A percentile compares a stretch with the other conserved stretches of the same genome.
These are phyloP conservation scores for Holacanthus passer DNA, from an alignment of 2,113 vertebrate species.

Conservation along the genomic window DNA sequence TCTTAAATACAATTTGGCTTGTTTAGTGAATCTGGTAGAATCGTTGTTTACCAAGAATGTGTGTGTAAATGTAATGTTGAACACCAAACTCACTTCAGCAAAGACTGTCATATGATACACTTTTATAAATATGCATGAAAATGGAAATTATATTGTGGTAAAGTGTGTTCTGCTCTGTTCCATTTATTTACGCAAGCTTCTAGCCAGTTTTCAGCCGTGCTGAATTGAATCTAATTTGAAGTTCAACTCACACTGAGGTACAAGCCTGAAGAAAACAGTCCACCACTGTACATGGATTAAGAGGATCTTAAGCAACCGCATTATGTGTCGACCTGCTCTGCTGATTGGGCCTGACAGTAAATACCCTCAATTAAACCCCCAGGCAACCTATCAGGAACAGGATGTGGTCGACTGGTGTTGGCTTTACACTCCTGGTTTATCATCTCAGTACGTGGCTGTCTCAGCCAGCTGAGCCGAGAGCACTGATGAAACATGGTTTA, in stretches of 20 bases:
- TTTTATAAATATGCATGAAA: slow-evolving; percentile 48
- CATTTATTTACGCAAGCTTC: slow-evolving; percentile 54
- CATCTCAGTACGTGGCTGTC: slow-evolving; percentile 31
- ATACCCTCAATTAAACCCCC: slow-evolving; percentile 67
- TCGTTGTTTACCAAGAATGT: slow-evolving; percentile 1
- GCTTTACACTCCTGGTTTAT: slow-evolving; percentile 45
- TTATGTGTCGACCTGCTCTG: slow-evolving; percentile 30
- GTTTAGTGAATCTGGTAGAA: slow-evolving; percentile 10
- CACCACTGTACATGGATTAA: slow-evolving; percentile 28
- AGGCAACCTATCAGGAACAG: slow-evolving; percentile 50
- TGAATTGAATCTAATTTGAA: slow-evolving; percentile 40
- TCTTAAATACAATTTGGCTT: slow-evolving; percentile 2
- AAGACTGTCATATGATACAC: slow-evolving; percentile 26
- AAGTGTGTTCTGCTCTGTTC: slow-evolving; percentile 11
- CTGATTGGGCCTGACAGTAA: slow-evolving; percentile 72
- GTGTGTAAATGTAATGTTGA: slow-evolving; percentile 13
- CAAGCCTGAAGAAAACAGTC: slow-evolving; percentile 41
- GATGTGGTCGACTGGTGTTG: slow-evolving; percentile 63
- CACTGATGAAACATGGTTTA: slow-evolving; percentile 66
- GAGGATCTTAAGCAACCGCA: slow-evolving; percentile 37
- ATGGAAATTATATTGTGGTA: slow-evolving; percentile 3
- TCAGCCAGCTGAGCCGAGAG: slow-evolving; percentile 46
- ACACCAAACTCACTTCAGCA: slow-evolving; percentile 20
- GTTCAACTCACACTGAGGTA: neutral
- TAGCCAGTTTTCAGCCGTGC: slow-evolving; percentile 1